Evolutionary conservation across 1,140 invertebrate genomes (phyloP), one percentile per base, ranked within the genome.

Genomic region (Lamellibrachia luymesi): DNA sequence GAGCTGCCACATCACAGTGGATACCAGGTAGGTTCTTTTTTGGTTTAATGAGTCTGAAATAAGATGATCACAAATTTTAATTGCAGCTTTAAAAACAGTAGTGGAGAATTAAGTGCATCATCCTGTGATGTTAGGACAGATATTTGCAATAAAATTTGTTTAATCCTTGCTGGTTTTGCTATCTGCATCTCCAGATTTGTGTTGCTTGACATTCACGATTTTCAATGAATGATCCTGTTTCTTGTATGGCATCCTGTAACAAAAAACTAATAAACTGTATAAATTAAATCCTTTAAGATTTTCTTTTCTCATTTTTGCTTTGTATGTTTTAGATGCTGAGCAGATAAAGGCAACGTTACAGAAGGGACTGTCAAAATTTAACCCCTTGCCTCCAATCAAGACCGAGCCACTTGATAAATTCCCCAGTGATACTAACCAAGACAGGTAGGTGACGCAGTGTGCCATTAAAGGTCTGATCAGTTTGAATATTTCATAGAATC

Each of bases 321-420:
- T 10, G 91, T 91, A 17, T 91, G 27, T 51, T 91, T 51, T 91
- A 50, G 49, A 50, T 91, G 49, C 51, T 2, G 49, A 50, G 91
- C 49, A 51, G 91, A 91, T 51, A 10, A 50, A 50, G 49, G 51
- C 91, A 0, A 51, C 51, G 27, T 22, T 91, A 17, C 91, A 50
- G 51, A 91, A 91, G 91, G 64, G 64, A 22, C 91, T 50, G 8
- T 91, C 91, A 91, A 91, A 50, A 10, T 51, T 50, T 91, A 50
- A 91, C 49, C 51, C 49, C 4, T 91, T 50, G 91, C 49, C 49
- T n/a, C 91, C 49, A 17, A 91, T 51, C 51, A 51, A 50, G 49
- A 27, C n/a, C 49, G 51, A 91, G n/a, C 49, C 51, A 51, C 91
- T 91, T 4, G 91, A 91, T 27, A 50, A 51, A 50, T 80, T 22